phyloP scores from a whole-genome alignment of 2,113 vertebrate genomes.

The Leptodactylus fuscus region DNA sequence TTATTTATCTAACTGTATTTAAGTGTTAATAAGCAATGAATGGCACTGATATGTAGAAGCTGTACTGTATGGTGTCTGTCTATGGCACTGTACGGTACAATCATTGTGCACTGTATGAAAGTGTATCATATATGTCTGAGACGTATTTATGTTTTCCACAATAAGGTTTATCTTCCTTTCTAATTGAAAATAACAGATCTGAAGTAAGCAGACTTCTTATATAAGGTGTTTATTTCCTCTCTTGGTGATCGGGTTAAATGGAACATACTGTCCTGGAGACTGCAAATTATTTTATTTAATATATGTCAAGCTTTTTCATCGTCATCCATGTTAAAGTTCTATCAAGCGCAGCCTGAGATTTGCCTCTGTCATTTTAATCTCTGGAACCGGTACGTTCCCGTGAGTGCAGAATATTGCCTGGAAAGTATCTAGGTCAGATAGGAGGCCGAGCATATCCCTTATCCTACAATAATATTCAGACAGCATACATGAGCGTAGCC shows the following conservation, averaged over 20 bases:
- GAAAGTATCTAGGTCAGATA: constrained; percentile 48
- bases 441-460: constrained; percentile 37
- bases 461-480: constrained; percentile 41
- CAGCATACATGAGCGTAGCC: constrained; percentile 37
- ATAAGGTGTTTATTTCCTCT: neutral
- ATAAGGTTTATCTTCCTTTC: neutral
- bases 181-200: neutral
- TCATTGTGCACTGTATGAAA: neutral
- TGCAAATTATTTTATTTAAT: constrained; percentile 17
- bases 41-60: too few relatives aligned
- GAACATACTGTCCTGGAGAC: neutral
- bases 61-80: too few relatives aligned
- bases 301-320: neutral
- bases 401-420: constrained; percentile 32
- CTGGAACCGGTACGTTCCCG: constrained; percentile 10
- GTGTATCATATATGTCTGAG: neutral
- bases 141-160: neutral
- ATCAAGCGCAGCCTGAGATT: neutral
- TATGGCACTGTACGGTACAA: neutral
- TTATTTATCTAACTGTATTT: too few relatives aligned
- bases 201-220: neutral
- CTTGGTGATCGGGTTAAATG: neutral
- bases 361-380: constrained; percentile 40
- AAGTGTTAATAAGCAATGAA: too few relatives aligned
- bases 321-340: constrained; percentile 7